Conservation (phyloP, 23 tunicate species). For the Ciona savignyi region DNA sequence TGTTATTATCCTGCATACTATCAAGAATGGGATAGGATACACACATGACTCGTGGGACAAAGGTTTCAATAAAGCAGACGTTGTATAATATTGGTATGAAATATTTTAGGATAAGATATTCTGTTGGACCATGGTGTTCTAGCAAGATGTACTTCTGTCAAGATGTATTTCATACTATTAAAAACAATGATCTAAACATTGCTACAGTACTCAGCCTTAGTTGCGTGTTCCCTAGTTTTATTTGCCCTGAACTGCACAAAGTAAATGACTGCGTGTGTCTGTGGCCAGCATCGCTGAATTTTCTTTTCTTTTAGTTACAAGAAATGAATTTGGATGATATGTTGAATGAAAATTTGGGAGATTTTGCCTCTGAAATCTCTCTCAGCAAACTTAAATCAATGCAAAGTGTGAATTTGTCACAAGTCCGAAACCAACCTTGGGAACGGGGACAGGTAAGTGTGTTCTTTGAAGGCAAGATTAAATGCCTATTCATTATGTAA, state of each 20-base stretch:
- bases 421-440: constrained; percentile 27
- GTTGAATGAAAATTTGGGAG: constrained; percentile 31
- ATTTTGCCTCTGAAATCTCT: constrained; percentile 34
- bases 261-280: too few species aligned
- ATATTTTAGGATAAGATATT: not conserved
- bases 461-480: not conserved
- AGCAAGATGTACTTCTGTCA: too few species aligned
- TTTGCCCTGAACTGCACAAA: too few species aligned
- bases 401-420: constrained; percentile 1
- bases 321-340: constrained; percentile 12
- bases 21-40: not conserved
- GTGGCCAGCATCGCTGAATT: too few species aligned
- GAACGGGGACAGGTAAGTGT: constrained; percentile 41
- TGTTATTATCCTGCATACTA: not conserved
- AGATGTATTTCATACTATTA: too few species aligned
- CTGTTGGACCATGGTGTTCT: not conserved
- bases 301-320: constrained; percentile 14
- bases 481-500: too few species aligned
- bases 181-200: too few species aligned
- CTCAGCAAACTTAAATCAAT: constrained; percentile 15
- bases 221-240: too few species aligned
- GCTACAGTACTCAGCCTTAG: too few species aligned
- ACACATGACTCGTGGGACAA: too few species aligned
- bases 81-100: too few species aligned
- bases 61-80: too few species aligned